Percentiles rank a stretch among this genome's conserved stretches.
phyloP scores from a whole-genome alignment of 2,888 invertebrate species.

The Corbicula japonica region DNA sequence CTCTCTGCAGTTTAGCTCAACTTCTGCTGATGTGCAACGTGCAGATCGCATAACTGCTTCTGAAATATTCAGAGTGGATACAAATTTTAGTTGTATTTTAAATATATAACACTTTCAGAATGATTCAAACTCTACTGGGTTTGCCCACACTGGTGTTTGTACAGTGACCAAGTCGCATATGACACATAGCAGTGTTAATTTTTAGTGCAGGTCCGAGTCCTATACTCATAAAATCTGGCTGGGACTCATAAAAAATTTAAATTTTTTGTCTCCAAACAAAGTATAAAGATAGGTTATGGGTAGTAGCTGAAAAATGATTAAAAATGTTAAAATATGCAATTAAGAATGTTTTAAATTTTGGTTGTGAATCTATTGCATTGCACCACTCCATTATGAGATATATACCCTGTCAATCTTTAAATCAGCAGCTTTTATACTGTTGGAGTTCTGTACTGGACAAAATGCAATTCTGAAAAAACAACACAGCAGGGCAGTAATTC shows the following conservation, averaged over 20 bases:
- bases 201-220: neutral
- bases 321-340: neutral
- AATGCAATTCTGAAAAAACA: too few relatives aligned
- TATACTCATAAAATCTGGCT: too few relatives aligned
- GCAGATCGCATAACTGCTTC: conserved; percentile 15
- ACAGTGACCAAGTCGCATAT: conserved; percentile 13
- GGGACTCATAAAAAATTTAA: too few relatives aligned
- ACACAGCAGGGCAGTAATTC: too few relatives aligned
- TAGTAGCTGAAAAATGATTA: too few relatives aligned
- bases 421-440: too few relatives aligned
- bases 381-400: too few relatives aligned
- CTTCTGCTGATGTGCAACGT: conserved; percentile 15
- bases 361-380: neutral
- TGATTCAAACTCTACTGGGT: conserved; percentile 10
- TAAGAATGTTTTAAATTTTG: neutral
- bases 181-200: conserved; percentile 12
- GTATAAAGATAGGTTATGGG: neutral
- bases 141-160: conserved; percentile 12
- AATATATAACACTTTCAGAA: conserved; percentile 13
- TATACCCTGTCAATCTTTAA: too few relatives aligned
- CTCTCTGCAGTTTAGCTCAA: conserved; percentile 12
- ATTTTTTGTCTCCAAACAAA: neutral
- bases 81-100: conserved; percentile 10
- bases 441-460: too few relatives aligned
- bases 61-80: conserved; percentile 13